phyloP scores from a whole-genome alignment of 2,797 vertebrate species.

The Hozukius guyotensis region DNA sequence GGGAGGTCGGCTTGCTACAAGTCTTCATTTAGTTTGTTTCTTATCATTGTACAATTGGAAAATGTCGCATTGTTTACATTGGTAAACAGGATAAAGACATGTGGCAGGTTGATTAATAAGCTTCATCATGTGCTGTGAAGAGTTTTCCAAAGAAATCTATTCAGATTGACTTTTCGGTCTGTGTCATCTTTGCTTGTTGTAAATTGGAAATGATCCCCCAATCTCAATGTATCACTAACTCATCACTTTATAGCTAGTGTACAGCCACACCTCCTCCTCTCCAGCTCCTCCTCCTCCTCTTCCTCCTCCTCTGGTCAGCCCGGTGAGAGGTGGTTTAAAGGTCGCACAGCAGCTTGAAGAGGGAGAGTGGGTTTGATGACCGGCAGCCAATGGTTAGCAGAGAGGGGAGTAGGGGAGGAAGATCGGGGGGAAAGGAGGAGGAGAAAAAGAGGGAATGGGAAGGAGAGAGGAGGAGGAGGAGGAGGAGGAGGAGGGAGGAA shows the following conservation, averaged over 20 bases:
- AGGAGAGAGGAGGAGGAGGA: background rate
- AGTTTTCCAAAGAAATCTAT: background rate
- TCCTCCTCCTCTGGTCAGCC: constrained; percentile 4
- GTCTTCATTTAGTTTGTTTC: background rate
- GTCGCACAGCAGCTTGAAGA: constrained; percentile 18
- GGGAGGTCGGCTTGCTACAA: background rate
- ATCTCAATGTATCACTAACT: background rate
- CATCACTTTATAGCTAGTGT: background rate
- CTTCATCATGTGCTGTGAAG: fast-evolving
- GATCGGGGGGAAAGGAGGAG: background rate
- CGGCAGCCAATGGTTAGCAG: constrained; percentile 12
- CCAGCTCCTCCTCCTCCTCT: constrained; percentile 14
- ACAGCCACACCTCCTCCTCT: background rate
- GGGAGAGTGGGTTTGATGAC: constrained; percentile 21
- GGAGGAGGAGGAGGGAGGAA: constrained; percentile 3
- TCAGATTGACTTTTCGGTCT: background rate
- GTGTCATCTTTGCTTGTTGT: background rate
- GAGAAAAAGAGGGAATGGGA: constrained; percentile 6
- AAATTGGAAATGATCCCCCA: background rate
- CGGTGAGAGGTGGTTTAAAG: constrained; percentile 44
- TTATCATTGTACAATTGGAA: background rate
- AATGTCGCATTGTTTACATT: background rate
- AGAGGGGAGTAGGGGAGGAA: background rate
- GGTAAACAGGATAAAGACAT: background rate
- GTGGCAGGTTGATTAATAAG: background rate